Evolutionary conservation across 1,140 invertebrate genomes (phyloP), one percentile per base, ranked within the genome.

Genomic region (Leptoteleia sp.): DNA sequence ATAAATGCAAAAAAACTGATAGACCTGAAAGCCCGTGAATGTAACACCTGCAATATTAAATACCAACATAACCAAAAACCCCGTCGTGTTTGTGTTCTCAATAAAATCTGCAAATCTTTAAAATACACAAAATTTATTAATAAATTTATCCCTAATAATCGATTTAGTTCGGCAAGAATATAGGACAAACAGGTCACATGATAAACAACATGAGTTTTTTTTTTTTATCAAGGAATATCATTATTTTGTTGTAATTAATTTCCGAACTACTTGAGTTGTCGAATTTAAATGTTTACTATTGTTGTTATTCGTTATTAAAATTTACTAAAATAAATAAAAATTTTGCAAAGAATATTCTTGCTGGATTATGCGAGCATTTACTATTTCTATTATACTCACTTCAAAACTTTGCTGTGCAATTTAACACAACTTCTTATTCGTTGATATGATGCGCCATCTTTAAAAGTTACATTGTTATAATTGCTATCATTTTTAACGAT

Each of bases 11-110:
- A 22, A 8, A 7, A 11, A 9, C 7, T 3, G 40, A 17, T 19
- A 45, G 1, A 50, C 35, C 64, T 68, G 48, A 45, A 68, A 55
- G n/a, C 64, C 64, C n/a, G 50, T 55, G 31, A 68, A 47, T 9
- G 48, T 68, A 16, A 68, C 7, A 9, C 38, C 31, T 7, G 42
- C 52, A 4, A 70, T 43, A 40, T 57, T 70, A n/a, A 48, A 57
- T 16, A 42, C 65, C n/a, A 70, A 16, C 42, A 29, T 19, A 31
- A 22, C 9, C 1, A 70, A 57, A n/a, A 57, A 50, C 17, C 29
- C 19, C 7, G 16, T 48, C 12, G 31, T 9, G 15, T 48, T 29
- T 29, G 6, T 8, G 16, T 42, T 29, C n/a, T 65, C 62, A 6
- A 65, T 54, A 9, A 11, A 43, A 8, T 54, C 19, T 0, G 64